Evolutionary conservation across 2,113 vertebrate genomes (phyloP).

Genomic region (Perca flavescens): DNA sequence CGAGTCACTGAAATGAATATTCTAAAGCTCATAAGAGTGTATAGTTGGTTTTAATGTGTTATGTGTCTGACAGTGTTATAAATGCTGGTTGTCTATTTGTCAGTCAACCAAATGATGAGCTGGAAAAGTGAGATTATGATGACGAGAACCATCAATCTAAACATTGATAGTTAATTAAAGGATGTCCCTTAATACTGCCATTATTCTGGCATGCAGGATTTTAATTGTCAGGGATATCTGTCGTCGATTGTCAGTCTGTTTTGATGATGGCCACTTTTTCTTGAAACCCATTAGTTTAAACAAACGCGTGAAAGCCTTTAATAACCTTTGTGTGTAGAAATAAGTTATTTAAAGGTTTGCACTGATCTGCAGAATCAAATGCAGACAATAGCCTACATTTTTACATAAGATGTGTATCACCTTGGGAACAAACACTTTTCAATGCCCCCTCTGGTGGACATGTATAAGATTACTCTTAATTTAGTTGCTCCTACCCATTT

Average conservation of each 20-base stretch:
- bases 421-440: background rate
- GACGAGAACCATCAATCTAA: background rate
- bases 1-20: background rate
- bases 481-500: background rate
- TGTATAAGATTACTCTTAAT: background rate
- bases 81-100: background rate
- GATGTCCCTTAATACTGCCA: background rate
- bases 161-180: background rate
- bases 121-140: slow-evolving; percentile 4
- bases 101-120: background rate
- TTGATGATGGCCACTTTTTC: background rate
- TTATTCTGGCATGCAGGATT: slow-evolving; percentile 5
- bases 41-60: background rate
- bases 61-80: background rate
- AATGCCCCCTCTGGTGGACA: slow-evolving; percentile 42
- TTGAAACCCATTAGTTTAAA: background rate
- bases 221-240: background rate
- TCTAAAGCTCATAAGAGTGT: background rate
- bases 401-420: background rate
- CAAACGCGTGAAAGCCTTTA: background rate
- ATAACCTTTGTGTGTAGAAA: background rate
- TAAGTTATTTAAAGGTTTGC: background rate
- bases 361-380: background rate
- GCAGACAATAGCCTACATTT: background rate
- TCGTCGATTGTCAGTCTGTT: background rate